Conservation (phyloP, 2,113 vertebrate genomes). For the Eupsittula cactorum region DNA sequence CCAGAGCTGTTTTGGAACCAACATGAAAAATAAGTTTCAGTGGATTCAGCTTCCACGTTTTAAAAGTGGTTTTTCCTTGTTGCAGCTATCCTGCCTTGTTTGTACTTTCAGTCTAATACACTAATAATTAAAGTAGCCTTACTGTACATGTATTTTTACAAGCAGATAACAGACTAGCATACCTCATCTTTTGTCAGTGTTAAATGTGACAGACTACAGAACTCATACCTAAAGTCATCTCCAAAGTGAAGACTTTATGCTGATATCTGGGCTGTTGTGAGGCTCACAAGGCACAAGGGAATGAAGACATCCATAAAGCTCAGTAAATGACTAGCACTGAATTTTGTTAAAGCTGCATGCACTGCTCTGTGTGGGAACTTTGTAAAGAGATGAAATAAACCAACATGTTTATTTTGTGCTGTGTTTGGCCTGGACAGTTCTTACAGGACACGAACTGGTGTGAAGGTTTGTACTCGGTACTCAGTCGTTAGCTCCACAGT, state of each 20-base stretch:
- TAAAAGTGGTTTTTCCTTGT: neutral
- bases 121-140: slow-evolving; percentile 38
- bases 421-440: neutral
- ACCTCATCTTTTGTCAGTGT: slow-evolving; percentile 42
- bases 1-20: neutral
- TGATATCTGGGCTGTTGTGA: neutral
- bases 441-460: neutral
- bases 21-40: neutral
- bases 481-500: rapidly evolving
- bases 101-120: slow-evolving; percentile 45
- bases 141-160: slow-evolving; percentile 23
- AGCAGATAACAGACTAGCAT: slow-evolving; percentile 12
- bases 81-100: slow-evolving; percentile 3
- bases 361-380: slow-evolving; percentile 49
- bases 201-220: neutral
- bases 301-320: neutral
- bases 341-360: slow-evolving; percentile 64
- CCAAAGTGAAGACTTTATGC: neutral
- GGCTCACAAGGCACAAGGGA: neutral
- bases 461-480: neutral
- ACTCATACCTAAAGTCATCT: neutral
- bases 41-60: slow-evolving; percentile 10
- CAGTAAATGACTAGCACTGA: neutral
- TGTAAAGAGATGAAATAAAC: slow-evolving; percentile 71
- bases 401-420: slow-evolving; percentile 56